Evolutionary conservation across 1,140 invertebrate genomes (phyloP), one percentile per base, ranked within the genome.

Genomic region (Hyposmocoma kahamanoa): DNA sequence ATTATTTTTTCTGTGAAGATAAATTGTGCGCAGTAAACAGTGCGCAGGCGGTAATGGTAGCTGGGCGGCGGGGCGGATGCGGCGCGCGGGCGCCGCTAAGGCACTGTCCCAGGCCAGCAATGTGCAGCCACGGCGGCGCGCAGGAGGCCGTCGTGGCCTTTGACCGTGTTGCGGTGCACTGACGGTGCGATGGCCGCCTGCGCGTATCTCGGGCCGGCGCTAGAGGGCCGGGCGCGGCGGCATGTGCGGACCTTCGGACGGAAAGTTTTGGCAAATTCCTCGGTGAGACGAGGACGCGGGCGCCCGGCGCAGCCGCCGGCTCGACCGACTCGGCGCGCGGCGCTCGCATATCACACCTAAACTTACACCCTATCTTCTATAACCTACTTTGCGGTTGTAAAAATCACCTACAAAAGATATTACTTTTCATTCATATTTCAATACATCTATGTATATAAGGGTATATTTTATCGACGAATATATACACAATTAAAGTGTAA

Each of bases 391-490:
- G 78, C 81, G 68, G 67, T 84, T 84, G 81, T 84, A 84, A 84
- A 83, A 84, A 77, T 84, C 73, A 71, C 76, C 81, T 84, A 84
- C 81, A 84, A 82, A 84, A 84, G 81, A 84, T 84, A 84, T 82
- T 82, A 82, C 67, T 82, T 36, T 84, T 78, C 74, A 80, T 84
- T 72, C 81, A 69, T 81, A 79, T 82, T 81, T 74, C 60, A 67
- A 67, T 79, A 80, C 67, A 68, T 79, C 76, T 84, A 84, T 82
- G 72, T 84, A 81, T 84, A 84, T 81, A 79, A 71, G 76, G 80
- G 81, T 84, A 84, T 84, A 84, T 74, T 78, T 75, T 80, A 81
- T 74, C 68, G 68, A 80, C 75, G 66, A 72, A 44, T 84, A 84
- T 77, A 62, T 84, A 82, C 77, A 80, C 70, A 61, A 62, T 69